Conservation (phyloP, 2,797 vertebrate genomes). For the Micrastur ruficollis region DNA sequence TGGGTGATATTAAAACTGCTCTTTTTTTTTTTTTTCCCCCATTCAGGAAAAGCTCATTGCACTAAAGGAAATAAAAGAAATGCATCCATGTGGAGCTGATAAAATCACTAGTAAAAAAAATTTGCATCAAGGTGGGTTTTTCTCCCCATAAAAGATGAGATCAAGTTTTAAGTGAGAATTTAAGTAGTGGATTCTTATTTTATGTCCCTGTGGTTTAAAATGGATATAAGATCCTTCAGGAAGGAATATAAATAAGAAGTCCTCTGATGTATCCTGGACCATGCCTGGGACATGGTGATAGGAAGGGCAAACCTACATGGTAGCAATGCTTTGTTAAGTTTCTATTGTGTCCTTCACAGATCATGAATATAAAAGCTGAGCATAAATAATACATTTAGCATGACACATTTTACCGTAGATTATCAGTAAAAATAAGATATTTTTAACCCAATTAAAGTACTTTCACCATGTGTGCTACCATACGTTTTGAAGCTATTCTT, state of each 20-base stretch:
- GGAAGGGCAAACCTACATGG: neutral
- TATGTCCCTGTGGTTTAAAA: neutral
- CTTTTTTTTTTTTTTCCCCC: neutral
- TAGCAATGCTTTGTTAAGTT: neutral
- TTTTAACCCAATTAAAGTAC: neutral
- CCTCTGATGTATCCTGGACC: neutral
- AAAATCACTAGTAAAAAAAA: neutral
- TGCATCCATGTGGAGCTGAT: conserved; percentile 42
- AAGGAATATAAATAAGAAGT: neutral
- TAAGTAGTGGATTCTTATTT: neutral
- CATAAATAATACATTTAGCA: neutral
- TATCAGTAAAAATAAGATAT: neutral
- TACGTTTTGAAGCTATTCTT: neutral
- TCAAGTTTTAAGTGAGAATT: neutral
- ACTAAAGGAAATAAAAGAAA: conserved; percentile 55
- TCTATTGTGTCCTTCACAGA: neutral
- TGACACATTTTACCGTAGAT: neutral
- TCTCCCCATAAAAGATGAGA: neutral
- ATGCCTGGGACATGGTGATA: neutral
- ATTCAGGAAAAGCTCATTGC: conserved; percentile 74
- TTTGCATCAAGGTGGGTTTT: neutral
- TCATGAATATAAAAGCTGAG: neutral
- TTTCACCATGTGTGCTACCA: neutral
- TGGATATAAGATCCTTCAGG: neutral
- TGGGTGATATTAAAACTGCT: neutral